Conservation (phyloP, 2,888 invertebrate genomes). For the Leptogaster cylindrica region DNA sequence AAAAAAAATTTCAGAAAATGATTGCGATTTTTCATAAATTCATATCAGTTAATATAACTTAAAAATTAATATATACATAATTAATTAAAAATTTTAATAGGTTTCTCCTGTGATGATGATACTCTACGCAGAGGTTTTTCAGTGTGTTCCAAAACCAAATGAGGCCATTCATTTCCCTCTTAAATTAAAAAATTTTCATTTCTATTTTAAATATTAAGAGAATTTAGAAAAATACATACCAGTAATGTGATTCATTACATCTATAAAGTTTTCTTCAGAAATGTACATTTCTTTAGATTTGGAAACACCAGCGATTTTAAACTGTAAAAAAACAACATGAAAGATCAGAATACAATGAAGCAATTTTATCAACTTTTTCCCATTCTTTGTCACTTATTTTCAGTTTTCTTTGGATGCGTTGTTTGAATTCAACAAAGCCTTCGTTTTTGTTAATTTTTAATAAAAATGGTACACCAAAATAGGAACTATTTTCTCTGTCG, state of each 20-base stretch:
- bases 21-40: not conserved
- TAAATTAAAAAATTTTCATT: not conserved
- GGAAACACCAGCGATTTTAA: constrained; percentile 5
- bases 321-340: not conserved
- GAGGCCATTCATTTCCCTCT: too few species aligned
- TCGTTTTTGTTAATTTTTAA: constrained; percentile 86
- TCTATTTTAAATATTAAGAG: not conserved
- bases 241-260: not conserved
- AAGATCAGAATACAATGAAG: not conserved
- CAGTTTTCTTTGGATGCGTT: constrained; percentile 85
- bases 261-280: not conserved
- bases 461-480: constrained; percentile 90
- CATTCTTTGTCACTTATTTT: constrained; percentile 93
- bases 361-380: constrained; percentile 82
- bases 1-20: constrained; percentile 37
- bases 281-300: constrained; percentile 14
- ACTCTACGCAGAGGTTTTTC: constrained; percentile 94
- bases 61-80: not conserved
- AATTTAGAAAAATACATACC: not conserved
- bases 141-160: constrained; percentile 93
- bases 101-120: constrained; percentile 93
- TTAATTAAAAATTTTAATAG: constrained; percentile 97
- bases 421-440: constrained; percentile 79
- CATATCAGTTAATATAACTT: not conserved
- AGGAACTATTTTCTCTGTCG: constrained; percentile 88